Evolutionary conservation across 2,797 vertebrate genomes (phyloP).

Genomic region (Denticeps clupeoides): DNA sequence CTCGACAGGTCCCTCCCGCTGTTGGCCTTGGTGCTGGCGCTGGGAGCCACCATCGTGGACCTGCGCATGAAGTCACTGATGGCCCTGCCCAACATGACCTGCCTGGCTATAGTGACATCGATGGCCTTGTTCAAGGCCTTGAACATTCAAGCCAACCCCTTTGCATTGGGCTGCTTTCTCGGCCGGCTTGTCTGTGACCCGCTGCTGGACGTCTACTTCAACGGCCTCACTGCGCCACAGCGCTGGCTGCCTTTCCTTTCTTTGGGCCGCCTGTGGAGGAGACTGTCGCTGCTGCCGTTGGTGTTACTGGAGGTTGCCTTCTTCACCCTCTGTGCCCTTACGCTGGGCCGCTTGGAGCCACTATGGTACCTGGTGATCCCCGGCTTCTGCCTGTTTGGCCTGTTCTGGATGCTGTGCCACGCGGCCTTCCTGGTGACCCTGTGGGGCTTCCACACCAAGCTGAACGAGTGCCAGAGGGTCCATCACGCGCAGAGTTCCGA

Average conservation of each 20-base stretch:
- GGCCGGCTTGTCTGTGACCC: constrained; percentile 85
- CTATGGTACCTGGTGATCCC: constrained; percentile 97
- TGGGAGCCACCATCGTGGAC: constrained; percentile 81
- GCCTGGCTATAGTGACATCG: constrained; percentile 70
- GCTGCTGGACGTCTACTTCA: constrained; percentile 88
- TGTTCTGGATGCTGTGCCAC: constrained; percentile 93
- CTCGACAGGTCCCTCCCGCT: constrained; percentile 73
- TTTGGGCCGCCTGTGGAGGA: constrained; percentile 73
- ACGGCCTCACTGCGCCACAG: constrained; percentile 77
- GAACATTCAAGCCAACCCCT: constrained; percentile 70
- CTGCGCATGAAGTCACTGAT: constrained; percentile 91
- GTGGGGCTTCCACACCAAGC: constrained; percentile 94
- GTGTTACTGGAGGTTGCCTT: constrained; percentile 65
- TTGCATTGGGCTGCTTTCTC: constrained; percentile 84
- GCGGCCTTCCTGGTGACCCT: constrained; percentile 86
- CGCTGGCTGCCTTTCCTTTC: constrained; percentile 87
- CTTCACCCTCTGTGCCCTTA: constrained; percentile 69
- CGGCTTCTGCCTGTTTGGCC: constrained; percentile 87
- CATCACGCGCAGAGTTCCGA: constrained; percentile 70
- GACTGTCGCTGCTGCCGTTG: constrained; percentile 76
- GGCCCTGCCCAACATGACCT: constrained; percentile 76
- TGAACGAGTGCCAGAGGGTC: constrained; percentile 85
- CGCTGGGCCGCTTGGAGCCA: constrained; percentile 71
- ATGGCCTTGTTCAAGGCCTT: constrained; percentile 80
- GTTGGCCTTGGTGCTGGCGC: constrained; percentile 70